Evolutionary conservation across 2,888 invertebrate genomes (phyloP).

Genomic region (Aelia acuminata): DNA sequence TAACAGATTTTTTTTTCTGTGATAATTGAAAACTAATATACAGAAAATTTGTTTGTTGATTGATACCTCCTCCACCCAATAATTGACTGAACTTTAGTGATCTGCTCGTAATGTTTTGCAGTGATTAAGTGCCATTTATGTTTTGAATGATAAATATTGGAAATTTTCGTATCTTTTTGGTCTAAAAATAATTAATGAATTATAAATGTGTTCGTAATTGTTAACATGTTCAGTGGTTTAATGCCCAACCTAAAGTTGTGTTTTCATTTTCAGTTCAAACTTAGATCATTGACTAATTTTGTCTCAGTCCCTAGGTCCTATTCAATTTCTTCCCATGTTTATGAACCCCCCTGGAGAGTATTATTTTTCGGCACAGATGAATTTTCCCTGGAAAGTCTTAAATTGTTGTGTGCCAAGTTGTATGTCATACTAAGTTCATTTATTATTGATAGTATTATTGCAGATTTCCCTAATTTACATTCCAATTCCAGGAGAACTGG

Average conservation of each 20-base stretch:
- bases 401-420: constrained; percentile 78
- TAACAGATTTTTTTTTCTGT: too few relatives aligned
- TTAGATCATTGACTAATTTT: background rate
- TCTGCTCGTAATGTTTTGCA: background rate
- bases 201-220: background rate
- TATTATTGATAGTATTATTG: background rate
- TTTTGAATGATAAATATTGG: background rate
- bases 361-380: constrained; percentile 90
- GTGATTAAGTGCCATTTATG: background rate
- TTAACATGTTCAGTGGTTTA: constrained; percentile 20
- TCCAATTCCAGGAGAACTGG: constrained; percentile 72
- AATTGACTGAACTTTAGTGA: background rate
- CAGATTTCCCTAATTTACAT: background rate
- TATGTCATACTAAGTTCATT: constrained; percentile 69
- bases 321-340: constrained; percentile 53
- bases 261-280: background rate
- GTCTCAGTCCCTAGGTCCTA: background rate
- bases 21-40: too few relatives aligned
- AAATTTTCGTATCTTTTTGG: background rate
- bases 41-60: too few relatives aligned
- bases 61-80: background rate
- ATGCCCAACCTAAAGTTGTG: background rate
- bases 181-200: background rate
- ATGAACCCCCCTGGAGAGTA: constrained; percentile 74
- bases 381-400: constrained; percentile 84